Evolutionary conservation across 1,140 invertebrate species (phyloP).

Genomic region (Hypsibius dujardini): DNA sequence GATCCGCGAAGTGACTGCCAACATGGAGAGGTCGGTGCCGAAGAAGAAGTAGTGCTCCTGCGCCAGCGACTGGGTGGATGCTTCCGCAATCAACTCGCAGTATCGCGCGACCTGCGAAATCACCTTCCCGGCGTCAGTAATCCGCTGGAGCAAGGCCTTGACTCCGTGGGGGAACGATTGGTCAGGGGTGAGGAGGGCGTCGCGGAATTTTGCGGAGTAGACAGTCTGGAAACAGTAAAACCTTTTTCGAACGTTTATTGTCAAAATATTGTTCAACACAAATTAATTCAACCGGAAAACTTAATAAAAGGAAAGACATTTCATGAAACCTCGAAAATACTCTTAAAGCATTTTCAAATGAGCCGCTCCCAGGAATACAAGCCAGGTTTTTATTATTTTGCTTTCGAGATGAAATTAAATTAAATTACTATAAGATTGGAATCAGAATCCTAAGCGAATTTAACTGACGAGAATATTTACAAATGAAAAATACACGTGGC

Average conservation of each 20-base stretch:
- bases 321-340: no score
- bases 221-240: not conserved
- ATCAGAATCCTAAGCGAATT: no score
- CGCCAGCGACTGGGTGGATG: not conserved
- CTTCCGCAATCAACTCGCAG: not conserved
- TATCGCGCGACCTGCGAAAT: not conserved
- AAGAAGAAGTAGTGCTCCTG: conserved; percentile 17
- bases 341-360: no score
- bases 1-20: not conserved
- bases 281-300: no score
- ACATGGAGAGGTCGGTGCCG: not conserved
- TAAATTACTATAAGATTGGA: no score
- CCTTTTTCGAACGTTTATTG: not conserved
- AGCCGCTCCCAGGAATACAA: no score
- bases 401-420: no score
- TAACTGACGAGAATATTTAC: no score
- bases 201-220: not conserved
- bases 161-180: not conserved
- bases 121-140: not conserved
- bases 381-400: no score
- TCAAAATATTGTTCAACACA: not conserved
- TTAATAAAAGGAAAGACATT: no score
- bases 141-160: not conserved
- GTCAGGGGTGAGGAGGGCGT: not conserved
- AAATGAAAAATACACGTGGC: no score